Evolutionary conservation across 1,140 invertebrate species (phyloP), one percentile per base, ranked within the genome.

Genomic region (Olivierus martensii): DNA sequence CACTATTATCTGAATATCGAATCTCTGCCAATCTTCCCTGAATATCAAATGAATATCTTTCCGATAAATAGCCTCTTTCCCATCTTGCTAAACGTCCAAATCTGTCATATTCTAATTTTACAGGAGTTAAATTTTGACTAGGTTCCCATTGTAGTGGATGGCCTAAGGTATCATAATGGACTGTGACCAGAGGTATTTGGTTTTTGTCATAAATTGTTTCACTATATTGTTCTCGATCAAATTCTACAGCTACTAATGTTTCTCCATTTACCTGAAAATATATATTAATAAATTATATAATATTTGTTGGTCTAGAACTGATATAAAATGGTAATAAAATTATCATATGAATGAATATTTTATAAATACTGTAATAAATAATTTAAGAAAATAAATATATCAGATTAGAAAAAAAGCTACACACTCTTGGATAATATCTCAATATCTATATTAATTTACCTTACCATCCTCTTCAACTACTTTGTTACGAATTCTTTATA

Each of bases 41-140:
- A 0, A 81, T 76, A 61, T 92, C 87, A 66, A 93, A 96, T 52
- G 77, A 81, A 62, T 89, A 89, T 41, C 80, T 81, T 63, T 94
- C 83, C 59, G 84, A 80, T 6, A 84, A 79, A 0, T 78, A 75
- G 2, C 90, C 91, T 83, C 91, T 92, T 62, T 81, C 80, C 88
- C 91, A 94, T 17, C 79, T 79, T 56, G 87, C 82, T n/a, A 95
- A 79, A 49, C 88, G 77, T 59, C 92, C 91, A 69, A 90, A 92
- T 52, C 73, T 58, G 52, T 66, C 67, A 58, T 73, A 73, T 2
- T 66, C 66, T 10, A 73, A 57, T 53, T 69, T 69, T 43, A 73
- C 62, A n/a, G 64, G 56, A 15, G 68, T 61, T 46, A 71, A 63
- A 39, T 63, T 65, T 39, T 62, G 66, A 21, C 62, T 63, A 7